Evolutionary conservation across 2,113 vertebrate species (phyloP).

Genomic region (Phodopus roborovskii): DNA sequence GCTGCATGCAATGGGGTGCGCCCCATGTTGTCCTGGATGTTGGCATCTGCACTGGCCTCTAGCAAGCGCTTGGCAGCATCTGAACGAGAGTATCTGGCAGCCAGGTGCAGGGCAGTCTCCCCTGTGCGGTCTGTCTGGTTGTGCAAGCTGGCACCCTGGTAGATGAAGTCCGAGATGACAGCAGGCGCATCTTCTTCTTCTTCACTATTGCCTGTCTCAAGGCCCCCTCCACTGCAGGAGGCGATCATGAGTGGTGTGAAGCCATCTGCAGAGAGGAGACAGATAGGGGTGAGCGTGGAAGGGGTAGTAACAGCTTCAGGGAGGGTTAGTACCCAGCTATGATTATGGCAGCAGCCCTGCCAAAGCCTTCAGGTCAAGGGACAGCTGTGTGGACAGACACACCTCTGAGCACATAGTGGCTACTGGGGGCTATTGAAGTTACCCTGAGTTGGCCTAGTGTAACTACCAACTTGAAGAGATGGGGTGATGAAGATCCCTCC

Average conservation of each 20-base stretch:
- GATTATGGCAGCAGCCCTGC: not conserved
- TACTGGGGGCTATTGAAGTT: not conserved
- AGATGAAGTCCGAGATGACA: constrained; percentile 98
- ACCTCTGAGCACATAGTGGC: accelerated
- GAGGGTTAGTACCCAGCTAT: not conserved
- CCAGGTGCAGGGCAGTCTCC: constrained; percentile 96
- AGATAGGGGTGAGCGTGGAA: not conserved
- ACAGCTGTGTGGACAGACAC: too few relatives aligned
- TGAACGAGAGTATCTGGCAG: constrained; percentile 96
- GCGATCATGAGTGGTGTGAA: constrained; percentile 99
- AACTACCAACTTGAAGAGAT: not conserved
- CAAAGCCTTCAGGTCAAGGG: not conserved
- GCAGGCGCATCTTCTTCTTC: constrained; percentile 96
- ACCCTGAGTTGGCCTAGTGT: not conserved
- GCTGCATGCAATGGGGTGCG: constrained; percentile 96
- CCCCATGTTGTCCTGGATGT: constrained; percentile 99
- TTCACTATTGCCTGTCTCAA: constrained; percentile 96
- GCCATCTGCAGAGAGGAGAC: constrained; percentile 88
- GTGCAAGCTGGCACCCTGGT: constrained; percentile 97
- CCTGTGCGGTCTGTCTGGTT: constrained; percentile 98
- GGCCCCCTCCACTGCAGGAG: constrained; percentile 96
- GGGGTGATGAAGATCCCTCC: accelerated
- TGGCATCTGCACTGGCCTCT: constrained; percentile 97
- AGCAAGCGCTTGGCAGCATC: constrained; percentile 97
- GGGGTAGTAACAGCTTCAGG: not conserved